Conservation (phyloP, 2,113 vertebrate species). For the Atherinomorus stipes region DNA sequence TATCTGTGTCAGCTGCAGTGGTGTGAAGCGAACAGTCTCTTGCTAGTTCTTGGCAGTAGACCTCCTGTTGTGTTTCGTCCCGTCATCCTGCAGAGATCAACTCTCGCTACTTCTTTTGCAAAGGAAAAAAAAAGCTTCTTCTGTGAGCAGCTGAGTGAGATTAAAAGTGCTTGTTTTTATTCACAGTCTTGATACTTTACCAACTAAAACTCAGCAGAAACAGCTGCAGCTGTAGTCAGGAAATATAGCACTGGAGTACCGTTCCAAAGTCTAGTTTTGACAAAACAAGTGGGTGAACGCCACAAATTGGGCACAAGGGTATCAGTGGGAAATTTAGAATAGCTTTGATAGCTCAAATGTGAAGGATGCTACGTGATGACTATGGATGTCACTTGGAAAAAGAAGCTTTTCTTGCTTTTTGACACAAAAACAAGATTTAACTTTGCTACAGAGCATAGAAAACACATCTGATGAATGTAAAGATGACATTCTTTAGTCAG, state of each 20-base stretch:
- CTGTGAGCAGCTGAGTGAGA: background rate
- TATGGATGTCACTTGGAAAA: background rate
- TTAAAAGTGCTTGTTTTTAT: no score
- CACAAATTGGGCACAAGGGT: background rate
- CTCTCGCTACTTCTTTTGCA: background rate
- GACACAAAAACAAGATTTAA: background rate
- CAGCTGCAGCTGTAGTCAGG: background rate
- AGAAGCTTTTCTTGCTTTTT: background rate
- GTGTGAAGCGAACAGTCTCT: slow-evolving; percentile 20
- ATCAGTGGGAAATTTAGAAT: background rate
- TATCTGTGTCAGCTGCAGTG: slow-evolving; percentile 58
- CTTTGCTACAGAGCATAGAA: background rate
- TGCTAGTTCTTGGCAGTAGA: slow-evolving; percentile 28
- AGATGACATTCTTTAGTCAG: background rate
- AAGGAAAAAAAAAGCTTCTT: background rate
- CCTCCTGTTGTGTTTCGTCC: slow-evolving; percentile 28
- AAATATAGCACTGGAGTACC: background rate
- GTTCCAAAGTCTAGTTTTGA: background rate
- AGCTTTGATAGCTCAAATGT: background rate
- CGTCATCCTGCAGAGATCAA: slow-evolving; percentile 16
- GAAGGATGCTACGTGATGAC: background rate
- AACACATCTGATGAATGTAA: background rate
- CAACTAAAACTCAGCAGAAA: background rate
- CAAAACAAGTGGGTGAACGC: no score
- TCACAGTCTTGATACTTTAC: background rate